Evolutionary conservation across 2,888 invertebrate species (phyloP).

Genomic region (Orthonevra nobilis): DNA sequence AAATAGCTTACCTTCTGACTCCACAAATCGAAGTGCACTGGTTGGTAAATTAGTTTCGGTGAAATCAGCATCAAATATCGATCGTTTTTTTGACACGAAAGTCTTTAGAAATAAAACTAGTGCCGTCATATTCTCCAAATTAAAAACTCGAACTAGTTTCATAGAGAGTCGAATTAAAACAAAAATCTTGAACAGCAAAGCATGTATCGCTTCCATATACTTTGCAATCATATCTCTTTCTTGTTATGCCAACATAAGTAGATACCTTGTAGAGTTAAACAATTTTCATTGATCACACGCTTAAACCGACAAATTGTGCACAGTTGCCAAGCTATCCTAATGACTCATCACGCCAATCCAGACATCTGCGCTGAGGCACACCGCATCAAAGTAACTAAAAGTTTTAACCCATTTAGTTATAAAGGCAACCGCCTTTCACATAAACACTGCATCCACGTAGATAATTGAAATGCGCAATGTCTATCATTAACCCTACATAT

Average conservation of each 20-base stretch:
- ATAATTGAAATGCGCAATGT: slow-evolving; percentile 67
- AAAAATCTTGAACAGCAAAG: not conserved
- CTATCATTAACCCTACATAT: slow-evolving; percentile 61
- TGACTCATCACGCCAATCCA: slow-evolving; percentile 47
- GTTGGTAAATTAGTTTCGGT: too few relatives aligned
- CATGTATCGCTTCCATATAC: not conserved
- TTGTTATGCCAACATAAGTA: too few relatives aligned
- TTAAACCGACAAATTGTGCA: slow-evolving; percentile 54
- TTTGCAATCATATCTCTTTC: too few relatives aligned
- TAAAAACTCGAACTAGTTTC: too few relatives aligned
- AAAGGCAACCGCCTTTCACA: slow-evolving; percentile 65
- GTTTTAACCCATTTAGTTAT: slow-evolving; percentile 38
- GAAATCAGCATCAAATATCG: too few relatives aligned
- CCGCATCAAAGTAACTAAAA: slow-evolving; percentile 45
- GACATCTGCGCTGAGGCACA: not conserved
- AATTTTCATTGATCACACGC: slow-evolving; percentile 47
- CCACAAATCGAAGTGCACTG: too few relatives aligned
- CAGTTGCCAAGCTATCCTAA: slow-evolving; percentile 59
- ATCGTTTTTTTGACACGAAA: too few relatives aligned
- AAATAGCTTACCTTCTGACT: too few relatives aligned
- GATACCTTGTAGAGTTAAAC: too few relatives aligned
- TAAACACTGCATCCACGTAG: slow-evolving; percentile 67
- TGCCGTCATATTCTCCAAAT: too few relatives aligned
- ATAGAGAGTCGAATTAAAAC: not conserved
- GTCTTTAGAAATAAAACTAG: too few relatives aligned